Conservation (phyloP, 2,113 vertebrate genomes). For the Triplophysa dalaica region DNA sequence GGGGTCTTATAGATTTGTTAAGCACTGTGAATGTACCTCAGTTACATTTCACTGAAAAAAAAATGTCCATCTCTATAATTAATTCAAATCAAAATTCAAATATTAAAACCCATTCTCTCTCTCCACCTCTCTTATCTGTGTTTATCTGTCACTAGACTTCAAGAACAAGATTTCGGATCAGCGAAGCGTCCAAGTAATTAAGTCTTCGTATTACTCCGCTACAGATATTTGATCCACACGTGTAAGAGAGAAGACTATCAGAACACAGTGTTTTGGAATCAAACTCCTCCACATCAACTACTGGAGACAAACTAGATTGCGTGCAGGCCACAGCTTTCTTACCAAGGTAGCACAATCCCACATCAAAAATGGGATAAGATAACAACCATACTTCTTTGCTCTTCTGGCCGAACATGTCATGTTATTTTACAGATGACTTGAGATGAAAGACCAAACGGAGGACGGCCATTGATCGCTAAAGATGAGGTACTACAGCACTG, state of each 20-base stretch:
- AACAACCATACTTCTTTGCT: not conserved
- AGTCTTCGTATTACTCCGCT: not conserved
- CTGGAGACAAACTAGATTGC: not conserved
- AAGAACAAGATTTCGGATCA: not conserved
- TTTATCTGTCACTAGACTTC: too few species aligned
- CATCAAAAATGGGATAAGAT: not conserved
- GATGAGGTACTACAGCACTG: conserved; percentile 5
- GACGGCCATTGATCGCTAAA: conserved; percentile 1
- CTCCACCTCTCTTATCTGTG: too few species aligned
- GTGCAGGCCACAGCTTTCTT: too few species aligned
- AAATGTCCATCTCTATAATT: too few species aligned
- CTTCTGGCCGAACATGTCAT: not conserved
- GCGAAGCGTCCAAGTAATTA: not conserved
- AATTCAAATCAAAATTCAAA: too few species aligned
- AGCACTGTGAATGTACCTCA: too few species aligned
- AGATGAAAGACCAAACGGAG: not conserved
- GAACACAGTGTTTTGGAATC: not conserved
- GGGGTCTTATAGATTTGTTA: too few species aligned
- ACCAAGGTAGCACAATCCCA: too few species aligned
- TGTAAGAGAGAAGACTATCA: not conserved
- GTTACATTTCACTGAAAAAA: too few species aligned
- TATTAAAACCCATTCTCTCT: too few species aligned
- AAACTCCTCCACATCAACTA: not conserved
- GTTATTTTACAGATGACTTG: not conserved
- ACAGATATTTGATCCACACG: not conserved